A percentile compares a stretch with the other conserved stretches of the same genome.
Conservation (phyloP, 30 jellyfish, hydroid and myxozoan species). For the Clytia hemisphaerica region DNA sequence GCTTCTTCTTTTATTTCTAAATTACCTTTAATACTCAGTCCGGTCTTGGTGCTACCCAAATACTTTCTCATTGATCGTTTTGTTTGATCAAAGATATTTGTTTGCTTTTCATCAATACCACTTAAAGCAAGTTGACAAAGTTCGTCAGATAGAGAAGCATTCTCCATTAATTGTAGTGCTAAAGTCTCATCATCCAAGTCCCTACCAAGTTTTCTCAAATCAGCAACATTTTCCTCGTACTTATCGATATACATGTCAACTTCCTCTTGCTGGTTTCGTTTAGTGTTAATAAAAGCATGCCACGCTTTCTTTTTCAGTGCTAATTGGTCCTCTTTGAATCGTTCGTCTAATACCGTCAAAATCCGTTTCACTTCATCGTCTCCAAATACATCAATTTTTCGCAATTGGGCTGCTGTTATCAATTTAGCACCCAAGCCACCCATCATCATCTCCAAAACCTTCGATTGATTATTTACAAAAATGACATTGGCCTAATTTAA, state of each 20-base stretch:
- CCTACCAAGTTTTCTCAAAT: slow-evolving; percentile 9
- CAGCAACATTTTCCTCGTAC: neutral
- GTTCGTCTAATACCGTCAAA: slow-evolving; percentile 16
- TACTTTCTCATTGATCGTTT: slow-evolving; percentile 12
- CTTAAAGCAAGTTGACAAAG: slow-evolving; percentile 1
- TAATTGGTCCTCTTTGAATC: slow-evolving; percentile 21
- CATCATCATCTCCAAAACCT: too few relatives aligned
- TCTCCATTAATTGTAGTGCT: slow-evolving; percentile 17
- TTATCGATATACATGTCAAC: slow-evolving; percentile 12
- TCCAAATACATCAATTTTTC: slow-evolving; percentile 8
- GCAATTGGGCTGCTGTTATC: slow-evolving; percentile 5
- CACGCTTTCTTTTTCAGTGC: slow-evolving; percentile 27
- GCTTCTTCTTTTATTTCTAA: neutral
- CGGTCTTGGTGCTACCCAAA: slow-evolving; percentile 4
- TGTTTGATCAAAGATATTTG: slow-evolving; percentile 9
- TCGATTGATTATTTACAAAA: too few relatives aligned
- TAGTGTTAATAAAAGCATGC: slow-evolving; percentile 17
- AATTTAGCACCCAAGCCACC: slow-evolving; percentile 2
- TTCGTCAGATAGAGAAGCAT: slow-evolving; percentile 9
- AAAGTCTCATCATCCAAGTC: slow-evolving; percentile 6
- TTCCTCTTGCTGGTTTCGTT: slow-evolving; percentile 14
- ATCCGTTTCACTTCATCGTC: neutral
- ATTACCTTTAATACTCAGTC: slow-evolving; percentile 13
- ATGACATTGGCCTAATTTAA: too few relatives aligned
- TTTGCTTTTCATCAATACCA: slow-evolving; percentile 13